These are phyloP conservation scores for Papilio protenor DNA, from an alignment of 2,888 invertebrate genomes.

Conservation along the genomic window DNA sequence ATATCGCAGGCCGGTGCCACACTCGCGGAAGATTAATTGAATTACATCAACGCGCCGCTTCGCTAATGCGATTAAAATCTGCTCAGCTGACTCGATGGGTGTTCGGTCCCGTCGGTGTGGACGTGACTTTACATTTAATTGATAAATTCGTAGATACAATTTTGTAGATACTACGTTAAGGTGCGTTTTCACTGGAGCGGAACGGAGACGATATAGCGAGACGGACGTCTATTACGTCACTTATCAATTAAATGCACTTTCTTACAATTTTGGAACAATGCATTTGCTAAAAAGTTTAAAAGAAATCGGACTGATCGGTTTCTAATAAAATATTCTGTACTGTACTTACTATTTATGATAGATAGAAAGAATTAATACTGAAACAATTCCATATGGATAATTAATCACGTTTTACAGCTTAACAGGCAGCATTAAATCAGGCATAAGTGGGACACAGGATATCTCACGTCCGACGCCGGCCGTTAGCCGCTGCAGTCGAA, in stretches of 20 bases:
- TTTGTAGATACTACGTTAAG: background rate
- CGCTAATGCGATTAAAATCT: constrained; percentile 71
- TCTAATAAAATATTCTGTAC: background rate
- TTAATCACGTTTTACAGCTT: background rate
- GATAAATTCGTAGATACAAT: background rate
- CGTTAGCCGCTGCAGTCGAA: background rate
- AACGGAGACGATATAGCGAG: background rate
- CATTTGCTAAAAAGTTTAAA: background rate
- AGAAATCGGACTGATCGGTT: background rate
- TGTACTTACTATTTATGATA: background rate
- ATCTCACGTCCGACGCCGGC: constrained; percentile 13
- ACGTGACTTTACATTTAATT: constrained; percentile 9
- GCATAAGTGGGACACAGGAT: constrained; percentile 18
- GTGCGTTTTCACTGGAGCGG: constrained; percentile 14
- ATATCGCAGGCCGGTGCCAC: constrained; percentile 45
- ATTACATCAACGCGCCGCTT: constrained; percentile 69
- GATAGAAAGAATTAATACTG: background rate
- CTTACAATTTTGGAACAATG: background rate
- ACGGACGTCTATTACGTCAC: background rate
- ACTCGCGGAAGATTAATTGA: constrained; percentile 67
- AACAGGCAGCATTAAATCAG: background rate
- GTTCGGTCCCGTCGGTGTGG: background rate
- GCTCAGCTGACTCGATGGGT: constrained; percentile 46
- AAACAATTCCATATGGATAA: background rate
- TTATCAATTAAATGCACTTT: background rate